phyloP scores from a whole-genome alignment of 2,113 vertebrate genomes.

The Phalacrocorax pelagicus region DNA sequence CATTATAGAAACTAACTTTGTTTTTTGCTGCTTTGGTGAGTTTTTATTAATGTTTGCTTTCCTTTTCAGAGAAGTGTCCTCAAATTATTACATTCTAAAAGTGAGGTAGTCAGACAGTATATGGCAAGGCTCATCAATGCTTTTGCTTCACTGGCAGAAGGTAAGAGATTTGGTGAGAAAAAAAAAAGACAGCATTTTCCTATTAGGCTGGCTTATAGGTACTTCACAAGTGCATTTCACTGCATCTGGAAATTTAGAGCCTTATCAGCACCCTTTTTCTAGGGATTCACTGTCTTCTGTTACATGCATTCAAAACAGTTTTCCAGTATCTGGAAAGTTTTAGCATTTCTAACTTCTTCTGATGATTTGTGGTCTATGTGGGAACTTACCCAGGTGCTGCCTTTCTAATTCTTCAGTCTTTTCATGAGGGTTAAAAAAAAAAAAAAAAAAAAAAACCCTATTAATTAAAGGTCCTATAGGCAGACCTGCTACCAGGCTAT shows the following conservation, averaged over 20 bases:
- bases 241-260: neutral
- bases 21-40: neutral
- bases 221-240: neutral
- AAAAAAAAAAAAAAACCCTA: neutral
- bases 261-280: neutral
- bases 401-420: neutral
- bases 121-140: conserved; percentile 89
- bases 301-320: neutral
- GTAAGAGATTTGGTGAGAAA: conserved; percentile 64
- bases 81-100: conserved; percentile 82
- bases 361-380: neutral
- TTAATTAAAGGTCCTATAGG: neutral
- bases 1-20: neutral
- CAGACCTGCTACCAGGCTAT: neutral
- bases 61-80: conserved; percentile 80
- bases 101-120: conserved; percentile 88
- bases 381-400: neutral
- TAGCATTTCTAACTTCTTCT: neutral
- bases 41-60: neutral
- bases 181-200: neutral
- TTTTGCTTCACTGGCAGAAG: conserved; percentile 88
- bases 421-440: neutral
- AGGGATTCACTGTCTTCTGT: neutral
- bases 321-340: neutral
- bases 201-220: neutral